Conservation (phyloP, 35 echinoderm and acorn worm genomes). For the Lytechinus pictus region DNA sequence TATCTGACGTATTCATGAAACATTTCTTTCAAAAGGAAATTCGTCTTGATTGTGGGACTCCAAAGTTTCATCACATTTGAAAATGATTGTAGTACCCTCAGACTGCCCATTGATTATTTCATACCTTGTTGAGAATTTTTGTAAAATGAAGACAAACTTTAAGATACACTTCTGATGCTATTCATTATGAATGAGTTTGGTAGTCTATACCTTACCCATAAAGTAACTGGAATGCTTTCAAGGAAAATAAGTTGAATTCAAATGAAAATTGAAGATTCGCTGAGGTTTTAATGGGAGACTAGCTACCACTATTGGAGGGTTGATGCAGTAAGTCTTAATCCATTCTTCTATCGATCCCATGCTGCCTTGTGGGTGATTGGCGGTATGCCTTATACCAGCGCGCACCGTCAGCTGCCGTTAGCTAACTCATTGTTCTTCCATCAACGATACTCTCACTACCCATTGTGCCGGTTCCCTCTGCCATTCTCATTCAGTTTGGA, state of each 20-base stretch:
- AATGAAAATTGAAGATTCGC: neutral
- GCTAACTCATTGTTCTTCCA: conserved; percentile 12
- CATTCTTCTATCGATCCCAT: conserved; percentile 19
- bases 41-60: no score
- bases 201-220: no score
- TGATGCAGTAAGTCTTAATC: conserved; percentile 35
- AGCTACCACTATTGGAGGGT: neutral
- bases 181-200: no score
- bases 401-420: conserved; percentile 30
- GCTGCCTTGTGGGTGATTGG: conserved; percentile 45
- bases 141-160: no score
- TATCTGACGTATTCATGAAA: no score
- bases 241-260: neutral
- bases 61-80: no score
- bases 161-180: no score
- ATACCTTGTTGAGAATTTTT: no score
- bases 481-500: neutral
- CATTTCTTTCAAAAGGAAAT: no score
- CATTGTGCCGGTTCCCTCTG: neutral
- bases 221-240: no score
- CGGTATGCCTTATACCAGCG: conserved; percentile 36
- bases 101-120: no score
- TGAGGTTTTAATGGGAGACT: conserved; percentile 31
- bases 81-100: no score
- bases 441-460: conserved; percentile 21